Evolutionary conservation across 2,113 vertebrate genomes (phyloP).

Genomic region (Aphelocoma coerulescens): DNA sequence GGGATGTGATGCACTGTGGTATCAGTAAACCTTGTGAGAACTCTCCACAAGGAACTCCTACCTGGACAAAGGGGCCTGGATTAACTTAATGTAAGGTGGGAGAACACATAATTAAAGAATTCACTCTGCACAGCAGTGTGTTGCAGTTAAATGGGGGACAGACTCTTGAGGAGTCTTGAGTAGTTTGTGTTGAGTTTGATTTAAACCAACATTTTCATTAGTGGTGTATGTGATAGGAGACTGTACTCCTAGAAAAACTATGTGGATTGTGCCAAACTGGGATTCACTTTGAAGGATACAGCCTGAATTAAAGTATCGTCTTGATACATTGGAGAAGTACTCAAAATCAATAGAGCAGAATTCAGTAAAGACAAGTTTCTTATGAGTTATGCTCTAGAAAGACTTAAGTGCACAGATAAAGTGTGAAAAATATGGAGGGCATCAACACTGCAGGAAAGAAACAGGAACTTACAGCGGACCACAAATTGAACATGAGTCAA

Average conservation of each 20-base stretch:
- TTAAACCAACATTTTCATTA: background rate
- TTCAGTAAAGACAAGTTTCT: background rate
- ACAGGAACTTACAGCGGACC: background rate
- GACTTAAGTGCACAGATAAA: background rate
- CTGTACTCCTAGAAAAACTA: background rate
- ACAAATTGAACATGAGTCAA: background rate
- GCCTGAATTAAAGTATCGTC: background rate
- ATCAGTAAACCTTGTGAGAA: background rate
- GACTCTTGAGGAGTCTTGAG: background rate
- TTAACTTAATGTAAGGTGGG: background rate
- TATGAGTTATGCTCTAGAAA: background rate
- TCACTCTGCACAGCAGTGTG: background rate
- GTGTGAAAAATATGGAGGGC: background rate
- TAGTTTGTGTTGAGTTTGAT: background rate
- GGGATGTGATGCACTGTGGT: background rate
- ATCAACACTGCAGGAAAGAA: background rate
- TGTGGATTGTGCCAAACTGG: background rate
- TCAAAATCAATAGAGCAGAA: constrained; percentile 25
- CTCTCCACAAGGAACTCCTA: background rate
- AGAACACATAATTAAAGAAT: background rate
- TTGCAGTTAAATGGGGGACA: background rate
- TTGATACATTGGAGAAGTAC: background rate
- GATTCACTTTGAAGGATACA: background rate
- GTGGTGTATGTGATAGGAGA: background rate
- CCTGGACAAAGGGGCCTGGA: background rate